These are phyloP conservation scores for Drosophila navojoa DNA, from an alignment of 1,140 invertebrate species.

Conservation along the genomic window DNA sequence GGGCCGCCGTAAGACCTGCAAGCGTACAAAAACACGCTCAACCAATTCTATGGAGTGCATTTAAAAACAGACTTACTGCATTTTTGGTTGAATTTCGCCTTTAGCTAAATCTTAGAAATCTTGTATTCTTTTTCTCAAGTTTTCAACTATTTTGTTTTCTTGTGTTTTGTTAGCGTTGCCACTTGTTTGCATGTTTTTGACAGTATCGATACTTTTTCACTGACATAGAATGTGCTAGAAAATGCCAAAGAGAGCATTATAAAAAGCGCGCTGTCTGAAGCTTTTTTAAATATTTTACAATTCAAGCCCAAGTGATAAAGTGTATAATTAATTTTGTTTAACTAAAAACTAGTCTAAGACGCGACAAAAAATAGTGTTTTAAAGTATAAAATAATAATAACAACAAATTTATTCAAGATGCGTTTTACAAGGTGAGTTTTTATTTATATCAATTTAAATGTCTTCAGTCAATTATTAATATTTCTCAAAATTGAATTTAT, in stretches of 20 bases:
- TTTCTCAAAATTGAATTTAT: background rate
- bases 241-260: constrained; percentile 41
- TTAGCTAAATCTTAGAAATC: background rate
- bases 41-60: background rate
- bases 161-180: constrained; percentile 26
- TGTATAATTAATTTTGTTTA: background rate
- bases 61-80: constrained; percentile 40
- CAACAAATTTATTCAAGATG: constrained; percentile 44
- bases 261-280: constrained; percentile 43
- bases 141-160: constrained; percentile 29
- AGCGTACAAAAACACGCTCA: background rate
- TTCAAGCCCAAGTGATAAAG: constrained; percentile 37
- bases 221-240: constrained; percentile 45
- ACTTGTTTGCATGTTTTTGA: constrained; percentile 23
- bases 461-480: background rate
- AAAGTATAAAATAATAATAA: constrained; percentile 8
- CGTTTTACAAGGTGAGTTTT: constrained; percentile 66
- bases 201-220: constrained; percentile 16
- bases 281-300: constrained; percentile 55
- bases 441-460: background rate
- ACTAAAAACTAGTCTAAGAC: background rate
- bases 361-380: background rate
- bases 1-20: constrained; percentile 46
- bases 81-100: constrained; percentile 12
- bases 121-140: constrained; percentile 4